phyloP scores from a whole-genome alignment of 2,888 invertebrate genomes.

The Lamellibrachia columna region DNA sequence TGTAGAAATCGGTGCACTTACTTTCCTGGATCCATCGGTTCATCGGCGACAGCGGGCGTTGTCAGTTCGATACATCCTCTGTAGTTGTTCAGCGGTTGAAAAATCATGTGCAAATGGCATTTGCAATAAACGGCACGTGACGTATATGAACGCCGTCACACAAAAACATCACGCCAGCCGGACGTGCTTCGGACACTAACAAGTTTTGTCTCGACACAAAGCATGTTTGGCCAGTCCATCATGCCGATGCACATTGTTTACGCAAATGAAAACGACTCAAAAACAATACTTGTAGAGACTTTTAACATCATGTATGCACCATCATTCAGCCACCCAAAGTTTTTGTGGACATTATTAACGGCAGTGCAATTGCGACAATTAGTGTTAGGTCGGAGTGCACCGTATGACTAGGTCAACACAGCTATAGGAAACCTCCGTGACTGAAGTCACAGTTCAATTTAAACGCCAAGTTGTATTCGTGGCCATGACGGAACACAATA shows the following conservation, averaged over 20 bases:
- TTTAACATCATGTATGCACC: background rate
- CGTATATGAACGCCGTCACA: background rate
- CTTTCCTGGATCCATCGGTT: conserved; percentile 8
- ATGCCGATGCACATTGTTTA: background rate
- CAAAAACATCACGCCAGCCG: background rate
- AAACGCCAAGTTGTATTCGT: background rate
- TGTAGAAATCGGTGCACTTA: conserved; percentile 18
- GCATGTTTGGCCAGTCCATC: background rate
- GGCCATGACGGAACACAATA: background rate
- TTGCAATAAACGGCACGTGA: background rate
- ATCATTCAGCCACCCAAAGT: background rate
- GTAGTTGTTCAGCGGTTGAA: background rate
- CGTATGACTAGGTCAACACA: background rate
- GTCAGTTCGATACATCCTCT: background rate
- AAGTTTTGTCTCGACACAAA: background rate
- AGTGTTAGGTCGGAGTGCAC: background rate
- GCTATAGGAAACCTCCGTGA: background rate
- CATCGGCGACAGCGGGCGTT: conserved; percentile 7
- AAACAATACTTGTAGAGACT: background rate
- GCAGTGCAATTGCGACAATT: background rate
- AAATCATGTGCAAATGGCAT: conserved; percentile 10
- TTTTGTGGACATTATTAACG: background rate
- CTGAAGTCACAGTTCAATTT: background rate
- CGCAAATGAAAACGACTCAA: background rate
- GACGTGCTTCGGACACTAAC: background rate